Base-by-base conservation (phyloP, 2,888 invertebrate species). In the Salticus scenicus region DNA sequence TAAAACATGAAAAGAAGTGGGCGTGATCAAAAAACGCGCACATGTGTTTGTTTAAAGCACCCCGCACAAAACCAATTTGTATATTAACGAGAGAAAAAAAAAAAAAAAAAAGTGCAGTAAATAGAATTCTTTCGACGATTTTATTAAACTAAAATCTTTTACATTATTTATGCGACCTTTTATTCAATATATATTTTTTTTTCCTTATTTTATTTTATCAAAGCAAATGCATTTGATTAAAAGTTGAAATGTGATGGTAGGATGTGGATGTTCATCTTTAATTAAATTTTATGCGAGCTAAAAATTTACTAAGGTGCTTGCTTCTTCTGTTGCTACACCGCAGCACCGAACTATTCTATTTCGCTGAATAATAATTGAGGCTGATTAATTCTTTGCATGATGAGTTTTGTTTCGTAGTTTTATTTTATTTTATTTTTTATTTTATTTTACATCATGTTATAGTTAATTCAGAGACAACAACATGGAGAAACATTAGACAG, bases 381-480 rank as follows among this genome's bases (percentile, higher is more conserved):
- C 63, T 84, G 83, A 84, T 84, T 84, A 84, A 84, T 77, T 84
- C 72, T 33, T 84, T 69, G 83, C 83, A 84, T 84, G 83, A 77
- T 83, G 75, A 83, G 51, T 64, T 72, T 76, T 37, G 27, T 63
- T 64, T 71, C 70, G 30, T 24, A n/a, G n/a, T n/a, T n/a, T n/a
- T n/a, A n/a, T n/a, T n/a, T n/a, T n/a, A n/a, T n/a, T n/a, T n/a
- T n/a, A n/a, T n/a, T n/a, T n/a, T n/a, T n/a, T n/a, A n/a, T 47
- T 63, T 70, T 28, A 8, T 47, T 42, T 42, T 28, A n/a, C 42
- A 42, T 70, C 42, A 27, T 70, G 42, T 70, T 70, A 42, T 69
- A 28, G 70, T 41, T 70, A 70, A 70, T 42, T 41, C 42, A 42
- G 42, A 42, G 70, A 70, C 69, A 57, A 47, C 78, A 64, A 64